Conservation (phyloP, 1,140 invertebrate genomes). For the Arion vulgaris region DNA sequence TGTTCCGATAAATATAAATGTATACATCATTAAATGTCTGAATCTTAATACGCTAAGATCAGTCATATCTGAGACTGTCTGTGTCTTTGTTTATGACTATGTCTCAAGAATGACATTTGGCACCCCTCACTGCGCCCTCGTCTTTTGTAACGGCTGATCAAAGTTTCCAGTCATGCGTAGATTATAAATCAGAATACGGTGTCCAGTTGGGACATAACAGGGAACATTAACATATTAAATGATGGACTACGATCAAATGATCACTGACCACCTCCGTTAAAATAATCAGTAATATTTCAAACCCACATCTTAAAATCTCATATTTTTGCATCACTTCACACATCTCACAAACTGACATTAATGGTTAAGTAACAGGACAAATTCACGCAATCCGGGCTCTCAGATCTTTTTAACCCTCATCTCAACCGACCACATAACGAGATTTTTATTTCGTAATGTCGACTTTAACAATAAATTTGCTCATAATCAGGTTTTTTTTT, state of each 20-base stretch:
- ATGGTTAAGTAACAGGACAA: neutral
- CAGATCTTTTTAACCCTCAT: neutral
- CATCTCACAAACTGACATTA: neutral
- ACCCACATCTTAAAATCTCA: neutral
- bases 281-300: neutral
- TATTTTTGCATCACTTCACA: neutral
- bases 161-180: too few species aligned
- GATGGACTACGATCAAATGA: neutral
- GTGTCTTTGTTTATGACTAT: too few species aligned
- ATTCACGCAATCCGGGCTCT: neutral
- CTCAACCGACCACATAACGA: constrained; percentile 3
- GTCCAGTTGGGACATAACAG: neutral
- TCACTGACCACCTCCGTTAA: neutral
- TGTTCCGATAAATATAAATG: too few species aligned
- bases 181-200: neutral
- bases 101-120: too few species aligned
- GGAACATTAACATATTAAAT: neutral
- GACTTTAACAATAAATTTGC: constrained; percentile 8
- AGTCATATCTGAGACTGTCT: too few species aligned
- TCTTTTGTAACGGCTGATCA: too few species aligned
- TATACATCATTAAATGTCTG: too few species aligned
- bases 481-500: neutral
- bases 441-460: constrained; percentile 12
- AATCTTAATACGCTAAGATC: too few species aligned
- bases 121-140: too few species aligned